Percentiles rank a stretch among this genome's conserved stretches.
These are phyloP conservation scores for Oryzaephilus surinamensis DNA, from an alignment of 1,140 invertebrate genomes.

Conservation along the genomic window DNA sequence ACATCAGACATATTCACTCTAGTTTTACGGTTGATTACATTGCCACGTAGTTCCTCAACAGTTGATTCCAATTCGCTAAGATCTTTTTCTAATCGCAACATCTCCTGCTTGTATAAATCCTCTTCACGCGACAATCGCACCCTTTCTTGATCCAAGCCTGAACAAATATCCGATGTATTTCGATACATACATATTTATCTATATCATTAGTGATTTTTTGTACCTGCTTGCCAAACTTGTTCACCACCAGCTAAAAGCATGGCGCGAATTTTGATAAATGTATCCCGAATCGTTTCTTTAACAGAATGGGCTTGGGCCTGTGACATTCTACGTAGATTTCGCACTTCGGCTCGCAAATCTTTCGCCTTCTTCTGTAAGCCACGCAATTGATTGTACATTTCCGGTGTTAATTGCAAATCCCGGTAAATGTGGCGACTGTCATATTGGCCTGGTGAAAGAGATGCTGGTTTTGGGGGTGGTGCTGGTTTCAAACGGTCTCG, in stretches of 20 bases:
- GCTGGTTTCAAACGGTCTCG: slow-evolving; percentile 73
- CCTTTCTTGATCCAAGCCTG: slow-evolving; percentile 50
- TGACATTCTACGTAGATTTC: slow-evolving; percentile 77
- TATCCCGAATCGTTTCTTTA: slow-evolving; percentile 81
- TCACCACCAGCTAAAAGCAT: slow-evolving; percentile 55
- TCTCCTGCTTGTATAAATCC: slow-evolving; percentile 84
- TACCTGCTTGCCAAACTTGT: slow-evolving; percentile 36
- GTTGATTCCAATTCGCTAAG: slow-evolving; percentile 86
- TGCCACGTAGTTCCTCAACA: slow-evolving; percentile 87
- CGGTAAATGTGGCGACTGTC: slow-evolving; percentile 45
- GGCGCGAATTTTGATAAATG: slow-evolving; percentile 72
- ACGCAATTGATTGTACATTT: slow-evolving; percentile 77
- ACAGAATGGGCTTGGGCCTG: slow-evolving; percentile 84
- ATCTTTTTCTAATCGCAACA: slow-evolving; percentile 83
- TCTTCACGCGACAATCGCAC: slow-evolving; percentile 61
- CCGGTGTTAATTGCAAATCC: slow-evolving; percentile 62
- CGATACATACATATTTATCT: too few species aligned
- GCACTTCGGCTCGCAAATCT: slow-evolving; percentile 80
- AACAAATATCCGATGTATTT: not conserved
- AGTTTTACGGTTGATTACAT: slow-evolving; percentile 89
- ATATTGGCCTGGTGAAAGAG: slow-evolving; percentile 56
- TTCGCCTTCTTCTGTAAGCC: slow-evolving; percentile 81
- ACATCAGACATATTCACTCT: slow-evolving; percentile 94
- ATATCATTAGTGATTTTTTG: slow-evolving; percentile 1
- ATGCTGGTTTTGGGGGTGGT: slow-evolving; percentile 69